These are phyloP conservation scores for Griposia aprilina DNA, from an alignment of 2,888 invertebrate species.

Conservation along the genomic window DNA sequence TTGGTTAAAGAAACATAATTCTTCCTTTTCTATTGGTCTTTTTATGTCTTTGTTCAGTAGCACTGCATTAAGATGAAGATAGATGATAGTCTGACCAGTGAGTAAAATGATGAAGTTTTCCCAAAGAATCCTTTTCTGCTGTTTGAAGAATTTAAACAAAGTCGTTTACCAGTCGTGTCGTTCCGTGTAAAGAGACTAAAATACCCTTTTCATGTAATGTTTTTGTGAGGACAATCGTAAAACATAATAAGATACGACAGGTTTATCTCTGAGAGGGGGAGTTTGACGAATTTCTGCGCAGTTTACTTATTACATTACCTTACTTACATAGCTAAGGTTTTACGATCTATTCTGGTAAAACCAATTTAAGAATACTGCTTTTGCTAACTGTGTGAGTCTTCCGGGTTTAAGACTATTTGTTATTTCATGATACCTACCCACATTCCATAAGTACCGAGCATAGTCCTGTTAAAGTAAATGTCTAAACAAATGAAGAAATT, in stretches of 20 bases:
- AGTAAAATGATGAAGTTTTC: neutral
- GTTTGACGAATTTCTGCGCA: conserved; percentile 56
- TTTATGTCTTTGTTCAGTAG: neutral
- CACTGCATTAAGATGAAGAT: neutral
- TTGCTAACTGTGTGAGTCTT: conserved; percentile 14
- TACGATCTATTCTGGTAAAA: conserved; percentile 44
- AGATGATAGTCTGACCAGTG: neutral
- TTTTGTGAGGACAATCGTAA: conserved; percentile 73
- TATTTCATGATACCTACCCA: conserved; percentile 13
- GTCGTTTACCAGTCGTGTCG: conserved; percentile 54
- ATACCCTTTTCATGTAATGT: conserved; percentile 68
- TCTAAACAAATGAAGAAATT: conserved; percentile 5
- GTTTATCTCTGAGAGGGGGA: conserved; percentile 55
- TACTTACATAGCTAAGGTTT: conserved; percentile 20
- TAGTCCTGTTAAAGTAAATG: conserved; percentile 14
- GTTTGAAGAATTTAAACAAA: neutral
- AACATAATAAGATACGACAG: conserved; percentile 70
- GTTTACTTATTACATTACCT: conserved; percentile 46
- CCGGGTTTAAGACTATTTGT: conserved; percentile 11
- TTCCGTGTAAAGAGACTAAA: conserved; percentile 37
- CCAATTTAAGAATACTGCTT: conserved; percentile 38
- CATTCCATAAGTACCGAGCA: conserved; percentile 2
- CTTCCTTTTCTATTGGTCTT: neutral
- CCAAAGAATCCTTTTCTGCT: no score
- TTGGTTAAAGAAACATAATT: neutral